phyloP scores from a whole-genome alignment of 2,888 invertebrate genomes.

The Eupeodes latifasciatus region DNA sequence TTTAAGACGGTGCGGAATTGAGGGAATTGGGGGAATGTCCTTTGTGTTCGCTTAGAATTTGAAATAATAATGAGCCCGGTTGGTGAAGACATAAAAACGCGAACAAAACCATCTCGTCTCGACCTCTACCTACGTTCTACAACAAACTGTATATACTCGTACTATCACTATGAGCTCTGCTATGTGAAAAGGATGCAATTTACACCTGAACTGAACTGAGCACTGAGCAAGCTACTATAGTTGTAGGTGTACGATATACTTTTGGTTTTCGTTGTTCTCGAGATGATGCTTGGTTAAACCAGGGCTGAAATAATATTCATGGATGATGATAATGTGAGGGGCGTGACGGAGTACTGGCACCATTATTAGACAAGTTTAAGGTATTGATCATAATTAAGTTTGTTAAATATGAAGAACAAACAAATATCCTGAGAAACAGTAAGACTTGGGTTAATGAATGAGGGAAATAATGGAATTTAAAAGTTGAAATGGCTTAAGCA shows the following conservation, averaged over 20 bases:
- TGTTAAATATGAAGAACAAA: too few species aligned
- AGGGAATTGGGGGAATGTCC: conserved; percentile 20
- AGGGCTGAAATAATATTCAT: conserved; percentile 6
- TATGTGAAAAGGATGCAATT: conserved; percentile 72
- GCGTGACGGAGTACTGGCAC: neutral
- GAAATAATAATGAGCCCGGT: conserved; percentile 74
- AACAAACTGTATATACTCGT: neutral
- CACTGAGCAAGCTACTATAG: conserved; percentile 57
- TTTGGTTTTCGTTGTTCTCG: neutral
- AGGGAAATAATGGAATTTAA: too few species aligned
- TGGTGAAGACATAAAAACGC: conserved; percentile 71
- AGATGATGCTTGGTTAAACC: conserved; percentile 9
- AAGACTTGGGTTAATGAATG: too few species aligned
- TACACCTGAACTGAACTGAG: conserved; percentile 69
- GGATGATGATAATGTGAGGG: neutral
- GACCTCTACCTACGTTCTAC: conserved; percentile 28
- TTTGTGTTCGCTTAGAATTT: conserved; percentile 73
- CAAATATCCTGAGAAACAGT: too few species aligned
- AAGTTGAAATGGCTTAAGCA: too few species aligned
- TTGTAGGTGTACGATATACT: too few species aligned
- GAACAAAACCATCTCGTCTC: conserved; percentile 41
- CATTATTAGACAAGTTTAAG: too few species aligned
- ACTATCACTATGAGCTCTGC: neutral
- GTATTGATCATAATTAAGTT: too few species aligned
- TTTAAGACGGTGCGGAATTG: too few species aligned